Conservation (phyloP, 2,113 vertebrate genomes). For the Centropristis striata region DNA sequence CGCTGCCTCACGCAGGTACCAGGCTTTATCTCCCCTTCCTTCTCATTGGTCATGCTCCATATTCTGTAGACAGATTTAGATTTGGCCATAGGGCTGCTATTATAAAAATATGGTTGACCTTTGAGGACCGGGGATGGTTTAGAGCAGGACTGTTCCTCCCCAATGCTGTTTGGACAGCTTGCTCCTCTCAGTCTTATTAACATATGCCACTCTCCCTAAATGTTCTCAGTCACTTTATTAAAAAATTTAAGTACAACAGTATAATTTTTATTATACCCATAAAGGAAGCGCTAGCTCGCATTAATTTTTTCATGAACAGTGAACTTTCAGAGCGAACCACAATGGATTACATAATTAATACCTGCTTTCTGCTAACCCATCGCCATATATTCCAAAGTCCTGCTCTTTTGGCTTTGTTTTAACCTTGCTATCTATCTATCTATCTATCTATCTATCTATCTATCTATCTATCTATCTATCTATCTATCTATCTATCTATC, state of each 20-base stretch:
- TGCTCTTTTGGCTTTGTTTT: conserved; percentile 44
- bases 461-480: conserved; percentile 22
- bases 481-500: conserved; percentile 26
- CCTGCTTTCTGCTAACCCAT: conserved; percentile 84
- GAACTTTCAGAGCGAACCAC: conserved; percentile 91
- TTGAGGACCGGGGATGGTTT: conserved; percentile 72
- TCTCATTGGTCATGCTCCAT: conserved; percentile 52
- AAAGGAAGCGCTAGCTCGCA: conserved; percentile 90
- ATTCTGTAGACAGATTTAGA: conserved; percentile 78
- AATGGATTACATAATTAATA: conserved; percentile 88
- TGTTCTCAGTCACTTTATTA: conserved; percentile 93
- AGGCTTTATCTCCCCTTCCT: conserved; percentile 55
- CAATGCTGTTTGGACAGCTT: conserved; percentile 69
- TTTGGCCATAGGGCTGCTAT: conserved; percentile 76
- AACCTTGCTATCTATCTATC: conserved; percentile 33
- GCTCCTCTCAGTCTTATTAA: conserved; percentile 82
- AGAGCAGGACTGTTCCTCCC: conserved; percentile 56
- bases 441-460: conserved; percentile 33
- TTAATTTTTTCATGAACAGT: conserved; percentile 90
- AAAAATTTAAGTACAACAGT: conserved; percentile 93
- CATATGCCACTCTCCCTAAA: conserved; percentile 93
- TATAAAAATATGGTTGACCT: conserved; percentile 86
- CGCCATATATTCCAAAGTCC: conserved; percentile 53
- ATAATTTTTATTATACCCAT: conserved; percentile 93
- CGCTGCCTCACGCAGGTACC: conserved; percentile 37